These are phyloP conservation scores for Lycopodina hypogea DNA, from an alignment of 37 sponge, comb jelly and placozoan species.

Conservation along the genomic window DNA sequence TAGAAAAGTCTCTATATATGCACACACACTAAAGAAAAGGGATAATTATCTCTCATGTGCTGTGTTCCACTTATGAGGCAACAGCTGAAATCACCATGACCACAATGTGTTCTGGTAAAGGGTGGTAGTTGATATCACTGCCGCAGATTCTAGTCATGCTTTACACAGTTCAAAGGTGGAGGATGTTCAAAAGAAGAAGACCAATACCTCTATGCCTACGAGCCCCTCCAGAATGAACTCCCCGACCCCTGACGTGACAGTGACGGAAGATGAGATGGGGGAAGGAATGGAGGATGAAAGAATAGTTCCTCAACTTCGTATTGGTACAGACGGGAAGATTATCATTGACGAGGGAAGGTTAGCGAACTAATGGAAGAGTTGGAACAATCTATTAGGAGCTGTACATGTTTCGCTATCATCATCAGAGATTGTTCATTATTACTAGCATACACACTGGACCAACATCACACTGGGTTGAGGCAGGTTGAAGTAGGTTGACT, in stretches of 20 bases:
- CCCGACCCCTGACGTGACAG: background rate
- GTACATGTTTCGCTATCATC: background rate
- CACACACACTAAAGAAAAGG: too few species aligned
- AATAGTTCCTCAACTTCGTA: slow-evolving; percentile 60
- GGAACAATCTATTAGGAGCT: background rate
- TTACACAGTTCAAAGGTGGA: slow-evolving; percentile 25
- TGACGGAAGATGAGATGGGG: background rate
- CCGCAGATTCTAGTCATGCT: too few species aligned
- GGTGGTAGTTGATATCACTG: too few species aligned
- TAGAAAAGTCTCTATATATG: too few species aligned
- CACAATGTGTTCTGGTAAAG: too few species aligned
- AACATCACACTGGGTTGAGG: too few species aligned
- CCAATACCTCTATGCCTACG: background rate
- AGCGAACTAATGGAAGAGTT: background rate
- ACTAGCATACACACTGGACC: background rate
- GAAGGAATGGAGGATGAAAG: slow-evolving; percentile 32
- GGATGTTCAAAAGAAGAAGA: slow-evolving; percentile 3
- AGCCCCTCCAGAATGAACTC: too few species aligned
- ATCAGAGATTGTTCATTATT: too few species aligned
- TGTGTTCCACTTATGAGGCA: too few species aligned
- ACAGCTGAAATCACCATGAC: too few species aligned
- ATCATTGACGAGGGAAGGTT: slow-evolving; percentile 65
- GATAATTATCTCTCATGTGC: too few species aligned
- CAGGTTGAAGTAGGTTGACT: too few species aligned
- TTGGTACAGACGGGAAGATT: slow-evolving; percentile 69